Evolutionary conservation across 2,888 invertebrate genomes (phyloP), one percentile per base, ranked within the genome.

Genomic region (Thereva unica): DNA sequence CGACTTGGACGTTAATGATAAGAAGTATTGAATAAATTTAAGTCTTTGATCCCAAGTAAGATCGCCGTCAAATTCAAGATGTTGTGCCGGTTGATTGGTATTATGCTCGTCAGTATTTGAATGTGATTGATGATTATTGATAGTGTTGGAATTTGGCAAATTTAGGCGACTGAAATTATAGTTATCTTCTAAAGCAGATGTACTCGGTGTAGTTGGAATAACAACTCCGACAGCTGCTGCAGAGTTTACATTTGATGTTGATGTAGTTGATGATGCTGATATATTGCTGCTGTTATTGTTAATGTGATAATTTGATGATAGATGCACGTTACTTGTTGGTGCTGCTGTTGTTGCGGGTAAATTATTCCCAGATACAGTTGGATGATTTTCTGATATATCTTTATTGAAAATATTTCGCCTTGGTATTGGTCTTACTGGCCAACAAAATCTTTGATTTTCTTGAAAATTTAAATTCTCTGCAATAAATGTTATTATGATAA

Each of bases 361-460:
- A 35, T 4, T 53, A 38, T 42, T 67, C 66, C 52, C 54, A 67
- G 23, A 61, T 67, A 42, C 40, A 55, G 47, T 35, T 44, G 35
- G 12, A 57, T 53, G 45, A 23, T 41, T 52, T 34, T 64, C 53
- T 12, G 23, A 9, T 9, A 56, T n/a, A 38, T 71, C 69, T 10
- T 70, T 66, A 40, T 64, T 69, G 37, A 66, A 54, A 7, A 68
- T 66, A 56, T 66, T 71, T 12, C 72, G 72, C 45, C 80, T 72
- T 54, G 79, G 79, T 71, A 80, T 77, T 47, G 80, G 80, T 41
- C 80, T 76, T 35, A 80, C 80, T 3, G 80, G 80, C 71, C 78
- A 80, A 69, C 79, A 79, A 70, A 76, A 80, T 42, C 79, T 76
- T 70, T 78, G 79, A 70, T 77, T 78, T 66, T 79, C 80, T 71